Base-by-base conservation (phyloP, 2,888 invertebrate genomes). In the Stenoptilia bipunctidactyla region DNA sequence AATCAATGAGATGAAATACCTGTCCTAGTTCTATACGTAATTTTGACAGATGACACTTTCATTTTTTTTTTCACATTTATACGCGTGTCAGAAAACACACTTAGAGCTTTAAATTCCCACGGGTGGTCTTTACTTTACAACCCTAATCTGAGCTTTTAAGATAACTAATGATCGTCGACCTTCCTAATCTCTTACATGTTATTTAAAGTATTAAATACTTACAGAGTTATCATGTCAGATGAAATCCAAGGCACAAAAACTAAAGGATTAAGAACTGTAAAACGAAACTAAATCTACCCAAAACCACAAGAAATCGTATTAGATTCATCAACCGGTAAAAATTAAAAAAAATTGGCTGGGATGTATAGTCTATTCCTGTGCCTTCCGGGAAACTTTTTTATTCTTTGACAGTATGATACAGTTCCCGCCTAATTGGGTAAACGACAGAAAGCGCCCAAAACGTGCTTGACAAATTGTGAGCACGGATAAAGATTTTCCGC, bases 401-500 rank as follows among this genome's bases (percentile, higher is more conserved):
- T 36, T 44, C 41, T 45, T 30, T 66, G 77, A 76, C 82, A 76
- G 67, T 52, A 68, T 79, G 82, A 82, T 73, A 72, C 55, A 62
- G 58, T 50, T 45, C 38, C 53, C 51, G 58, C 57, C 53, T 77
- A 82, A 82, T 82, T 82, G 82, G 57, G 64, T 65, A 69, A 82
- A 82, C 57, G 82, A 80, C 70, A 73, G 76, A 66, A 58, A 57
- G 56, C 55, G 50, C 52, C 66, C 70, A 59, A 67, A 71, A 52
- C 45, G 40, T 49, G 39, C 46, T 44, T 34, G 13, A 34, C 13
- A 14, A 34, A 34, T 34, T 34, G 14, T n/a, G 30, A 30, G 10
- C 30, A 12, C 4, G 30, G 20, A 20, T 20, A 20, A 3, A 20
- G 20, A 20, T 20, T 20, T 20, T 20, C 20, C 8, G 20, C 20